Conservation (phyloP, 2,888 invertebrate species). For the Dolichomitus sp. region DNA sequence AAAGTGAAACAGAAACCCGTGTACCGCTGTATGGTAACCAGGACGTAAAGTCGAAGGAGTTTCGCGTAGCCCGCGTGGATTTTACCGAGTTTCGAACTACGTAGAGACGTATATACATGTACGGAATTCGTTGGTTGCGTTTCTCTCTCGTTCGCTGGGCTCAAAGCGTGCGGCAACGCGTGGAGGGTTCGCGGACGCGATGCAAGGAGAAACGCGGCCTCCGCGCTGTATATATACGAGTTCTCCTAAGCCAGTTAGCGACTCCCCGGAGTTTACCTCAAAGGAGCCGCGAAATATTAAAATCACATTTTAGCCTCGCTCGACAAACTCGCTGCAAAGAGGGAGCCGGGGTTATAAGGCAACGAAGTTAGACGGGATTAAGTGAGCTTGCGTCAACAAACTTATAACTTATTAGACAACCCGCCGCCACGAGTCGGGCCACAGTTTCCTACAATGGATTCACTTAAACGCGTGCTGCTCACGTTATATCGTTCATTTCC, state of each 20-base stretch:
- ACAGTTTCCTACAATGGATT: conserved; percentile 58
- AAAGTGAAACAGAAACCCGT: conserved; percentile 52
- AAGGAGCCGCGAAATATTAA: conserved; percentile 83
- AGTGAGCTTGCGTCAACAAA: conserved; percentile 78
- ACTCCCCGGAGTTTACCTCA: conserved; percentile 78
- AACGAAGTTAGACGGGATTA: conserved; percentile 81
- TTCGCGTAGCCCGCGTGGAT: conserved; percentile 73
- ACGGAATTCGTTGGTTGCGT: conserved; percentile 54
- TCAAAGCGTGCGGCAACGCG: conserved; percentile 67
- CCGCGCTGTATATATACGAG: conserved; percentile 51
- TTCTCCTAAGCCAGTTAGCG: conserved; percentile 81
- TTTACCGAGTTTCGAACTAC: conserved; percentile 82
- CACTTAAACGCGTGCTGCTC: conserved; percentile 48
- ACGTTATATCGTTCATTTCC: conserved; percentile 18
- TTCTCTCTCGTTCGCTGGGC: conserved; percentile 69
- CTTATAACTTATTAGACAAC: conserved; percentile 71
- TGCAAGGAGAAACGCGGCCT: conserved; percentile 67
- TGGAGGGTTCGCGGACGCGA: conserved; percentile 57
- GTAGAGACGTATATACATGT: conserved; percentile 49
- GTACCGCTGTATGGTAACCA: conserved; percentile 12
- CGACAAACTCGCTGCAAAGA: conserved; percentile 66
- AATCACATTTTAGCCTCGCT: conserved; percentile 82
- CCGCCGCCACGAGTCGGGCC: conserved; percentile 10
- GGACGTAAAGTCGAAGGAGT: conserved; percentile 60
- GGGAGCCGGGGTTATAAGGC: conserved; percentile 64